Evolutionary conservation across 2,888 invertebrate genomes (phyloP), one percentile per base, ranked within the genome.

Genomic region (Microctonus hyperodae): DNA sequence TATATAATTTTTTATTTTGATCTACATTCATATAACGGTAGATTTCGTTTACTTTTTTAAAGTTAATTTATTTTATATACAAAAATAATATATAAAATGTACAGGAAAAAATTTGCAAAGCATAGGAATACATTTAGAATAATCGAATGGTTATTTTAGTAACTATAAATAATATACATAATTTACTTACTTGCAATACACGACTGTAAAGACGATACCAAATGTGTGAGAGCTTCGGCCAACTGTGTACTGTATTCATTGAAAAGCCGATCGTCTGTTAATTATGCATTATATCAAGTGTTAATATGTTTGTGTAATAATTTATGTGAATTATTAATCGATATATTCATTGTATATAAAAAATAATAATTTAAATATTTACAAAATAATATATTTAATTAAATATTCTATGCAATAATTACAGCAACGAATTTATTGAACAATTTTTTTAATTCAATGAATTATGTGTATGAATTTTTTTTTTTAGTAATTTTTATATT

Each of bases 121-220:
- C 5, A 25, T 53, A 1, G 13, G 53, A 7, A n/a, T 11, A 20
- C 33, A 16, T 56, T 56, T 50, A n/a, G 53, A 20, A 16, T 56
- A 33, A 11, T 20, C 33, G 9, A 33, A n/a, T 23, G n/a, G 28
- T 25, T n/a, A 55, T 48, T 23, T 20, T 22, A 64, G 55, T 63
- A 44, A 44, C 16, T 16, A 16, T 44, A 4, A 44, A 44, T n/a
- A 20, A 20, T 44, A 16, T 58, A n/a, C n/a, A n/a, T n/a, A 51
- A 33, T 65, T 48, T 75, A 88, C 91, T 91, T 89, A 92, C 91
- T 88, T 85, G 86, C 86, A 70, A 90, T 87, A 82, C 90, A 89
- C 85, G 88, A 88, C 81, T 88, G 89, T 70, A 92, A 88, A 83
- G 90, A 88, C 75, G 86, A 87, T 70, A 88, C 87, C 79, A 92